phyloP scores from a whole-genome alignment of 2,888 invertebrate species.

The Troides helena region DNA sequence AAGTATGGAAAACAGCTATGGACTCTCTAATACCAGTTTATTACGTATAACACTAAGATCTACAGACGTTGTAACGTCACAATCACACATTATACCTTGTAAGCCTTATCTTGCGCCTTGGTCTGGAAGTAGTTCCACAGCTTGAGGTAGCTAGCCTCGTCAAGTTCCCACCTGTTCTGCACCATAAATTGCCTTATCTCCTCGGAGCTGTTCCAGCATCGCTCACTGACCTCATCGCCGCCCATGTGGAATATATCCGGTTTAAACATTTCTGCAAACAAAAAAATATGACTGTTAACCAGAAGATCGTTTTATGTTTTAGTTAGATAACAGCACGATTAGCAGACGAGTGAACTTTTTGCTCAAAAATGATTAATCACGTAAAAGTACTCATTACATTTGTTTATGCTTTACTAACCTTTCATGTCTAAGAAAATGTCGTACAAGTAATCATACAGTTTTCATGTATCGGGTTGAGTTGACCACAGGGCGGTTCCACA shows the following conservation, averaged over 20 bases:
- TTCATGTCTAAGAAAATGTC: constrained; percentile 89
- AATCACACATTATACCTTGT: constrained; percentile 53
- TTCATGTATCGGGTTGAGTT: constrained; percentile 87
- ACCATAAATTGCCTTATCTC: constrained; percentile 86
- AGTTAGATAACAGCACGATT: no score
- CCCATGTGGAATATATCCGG: constrained; percentile 94
- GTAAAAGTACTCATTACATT: no score
- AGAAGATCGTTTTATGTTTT: no score
- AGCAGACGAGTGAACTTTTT: no score
- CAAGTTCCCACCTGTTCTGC: constrained; percentile 81
- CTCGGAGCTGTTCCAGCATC: constrained; percentile 88
- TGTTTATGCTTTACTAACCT: constrained; percentile 44
- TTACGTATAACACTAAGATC: no score
- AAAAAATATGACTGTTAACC: background rate
- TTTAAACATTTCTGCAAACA: constrained; percentile 78
- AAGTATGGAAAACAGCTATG: no score
- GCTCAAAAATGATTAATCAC: no score
- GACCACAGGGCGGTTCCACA: constrained; percentile 93
- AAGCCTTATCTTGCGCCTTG: constrained; percentile 81
- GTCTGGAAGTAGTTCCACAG: constrained; percentile 89
- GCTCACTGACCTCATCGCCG: constrained; percentile 87
- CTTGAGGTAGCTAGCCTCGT: constrained; percentile 81
- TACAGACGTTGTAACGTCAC: background rate
- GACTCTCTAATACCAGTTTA: no score
- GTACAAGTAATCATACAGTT: constrained; percentile 83